Evolutionary conservation across 2,888 invertebrate species (phyloP).

Genomic region (Aproaerema taeniolella): DNA sequence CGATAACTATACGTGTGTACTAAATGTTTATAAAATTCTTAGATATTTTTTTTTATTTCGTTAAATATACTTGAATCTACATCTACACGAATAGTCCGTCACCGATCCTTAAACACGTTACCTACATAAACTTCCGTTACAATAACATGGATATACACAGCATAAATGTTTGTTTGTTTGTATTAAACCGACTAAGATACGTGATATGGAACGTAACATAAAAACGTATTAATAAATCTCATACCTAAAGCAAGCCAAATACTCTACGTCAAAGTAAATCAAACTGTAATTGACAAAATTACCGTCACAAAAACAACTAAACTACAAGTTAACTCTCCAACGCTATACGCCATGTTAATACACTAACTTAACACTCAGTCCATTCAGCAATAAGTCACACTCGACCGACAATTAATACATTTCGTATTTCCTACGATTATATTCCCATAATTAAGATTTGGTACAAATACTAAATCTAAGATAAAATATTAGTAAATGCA

Average conservation of each 20-base stretch:
- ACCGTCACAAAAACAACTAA: constrained; percentile 47
- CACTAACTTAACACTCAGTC: no score
- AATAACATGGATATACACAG: constrained; percentile 59
- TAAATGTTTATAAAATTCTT: constrained; percentile 61
- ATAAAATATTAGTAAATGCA: constrained; percentile 77
- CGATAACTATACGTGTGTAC: constrained; percentile 54
- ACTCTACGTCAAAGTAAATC: constrained; percentile 32
- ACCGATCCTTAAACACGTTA: constrained; percentile 56
- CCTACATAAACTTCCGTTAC: constrained; percentile 52
- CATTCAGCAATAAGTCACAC: no score
- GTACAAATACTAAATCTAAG: constrained; percentile 68
- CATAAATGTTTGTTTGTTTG: constrained; percentile 41
- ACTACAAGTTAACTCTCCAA: constrained; percentile 18
- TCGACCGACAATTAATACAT: no score
- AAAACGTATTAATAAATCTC: constrained; percentile 36
- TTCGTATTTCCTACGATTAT: constrained; percentile 26
- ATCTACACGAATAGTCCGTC: constrained; percentile 57
- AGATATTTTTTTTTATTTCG: constrained; percentile 42
- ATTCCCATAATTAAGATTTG: constrained; percentile 57
- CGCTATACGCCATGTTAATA: no score
- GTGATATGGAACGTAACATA: constrained; percentile 60
- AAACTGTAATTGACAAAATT: constrained; percentile 65
- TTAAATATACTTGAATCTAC: constrained; percentile 53
- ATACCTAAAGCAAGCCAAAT: constrained; percentile 41
- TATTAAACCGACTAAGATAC: constrained; percentile 33